phyloP scores from a whole-genome alignment of 1,140 invertebrate species.

The Mycetomoellerius zeteki region DNA sequence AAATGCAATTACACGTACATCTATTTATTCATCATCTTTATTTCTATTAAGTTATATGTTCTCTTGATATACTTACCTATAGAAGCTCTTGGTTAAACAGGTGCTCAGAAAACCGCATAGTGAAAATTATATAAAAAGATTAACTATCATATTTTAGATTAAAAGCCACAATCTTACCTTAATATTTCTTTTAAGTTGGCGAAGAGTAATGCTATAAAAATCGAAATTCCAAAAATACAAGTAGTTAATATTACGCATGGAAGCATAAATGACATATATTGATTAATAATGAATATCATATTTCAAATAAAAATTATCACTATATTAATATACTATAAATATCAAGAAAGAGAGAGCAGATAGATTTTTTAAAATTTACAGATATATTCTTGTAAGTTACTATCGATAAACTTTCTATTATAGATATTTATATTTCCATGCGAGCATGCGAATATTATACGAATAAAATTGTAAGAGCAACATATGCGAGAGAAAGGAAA shows the following conservation, averaged over 20 bases:
- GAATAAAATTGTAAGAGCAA: conserved; percentile 11
- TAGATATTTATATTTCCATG: conserved; percentile 27
- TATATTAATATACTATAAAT: conserved; percentile 26
- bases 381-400: background rate
- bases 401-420: background rate
- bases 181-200: conserved; percentile 21
- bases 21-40: background rate
- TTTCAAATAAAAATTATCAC: conserved; percentile 19
- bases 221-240: conserved; percentile 11
- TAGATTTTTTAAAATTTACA: background rate
- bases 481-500: background rate
- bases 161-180: conserved; percentile 43
- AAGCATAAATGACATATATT: conserved; percentile 23
- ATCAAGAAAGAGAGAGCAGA: background rate
- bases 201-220: conserved; percentile 32
- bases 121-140: conserved; percentile 55
- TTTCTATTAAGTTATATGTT: background rate
- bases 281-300: conserved; percentile 2
- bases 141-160: conserved; percentile 6
- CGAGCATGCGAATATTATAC: conserved; percentile 4
- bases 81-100: conserved; percentile 10
- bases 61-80: conserved; percentile 39
- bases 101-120: conserved; percentile 39
- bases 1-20: conserved; percentile 3
- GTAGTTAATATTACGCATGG: conserved; percentile 14